A percentile compares a stretch with the other conserved stretches of the same genome.
Evolutionary conservation across 2,797 vertebrate genomes (phyloP).

Genomic region (Chloroceryle inda): DNA sequence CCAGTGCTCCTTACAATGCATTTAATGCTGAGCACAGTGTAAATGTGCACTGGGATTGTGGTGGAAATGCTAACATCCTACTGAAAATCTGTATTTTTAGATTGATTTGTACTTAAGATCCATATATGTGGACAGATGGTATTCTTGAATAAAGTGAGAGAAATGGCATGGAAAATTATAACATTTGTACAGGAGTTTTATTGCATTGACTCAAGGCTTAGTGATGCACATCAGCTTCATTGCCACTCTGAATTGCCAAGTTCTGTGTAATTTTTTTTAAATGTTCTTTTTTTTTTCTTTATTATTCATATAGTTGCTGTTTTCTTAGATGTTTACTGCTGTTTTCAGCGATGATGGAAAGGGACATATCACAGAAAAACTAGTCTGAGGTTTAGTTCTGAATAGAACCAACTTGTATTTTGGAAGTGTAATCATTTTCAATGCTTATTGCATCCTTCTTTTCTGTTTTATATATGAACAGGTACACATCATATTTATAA

Average conservation of each 20-base stretch:
- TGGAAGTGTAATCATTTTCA: not conserved
- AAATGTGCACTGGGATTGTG: not conserved
- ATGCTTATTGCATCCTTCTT: not conserved
- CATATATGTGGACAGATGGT: not conserved
- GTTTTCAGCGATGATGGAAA: not conserved
- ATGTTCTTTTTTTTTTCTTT: not conserved
- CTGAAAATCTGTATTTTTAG: not conserved
- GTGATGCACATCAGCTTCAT: not conserved
- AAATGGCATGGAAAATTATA: not conserved
- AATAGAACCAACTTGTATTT: not conserved
- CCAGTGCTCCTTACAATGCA: not conserved
- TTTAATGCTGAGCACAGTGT: not conserved
- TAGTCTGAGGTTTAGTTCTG: not conserved
- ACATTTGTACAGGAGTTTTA: not conserved
- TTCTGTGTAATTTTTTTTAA: not conserved
- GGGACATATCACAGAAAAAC: not conserved
- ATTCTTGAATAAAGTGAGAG: not conserved
- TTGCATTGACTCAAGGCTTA: not conserved
- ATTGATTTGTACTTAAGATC: not conserved
- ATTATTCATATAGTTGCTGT: not conserved
- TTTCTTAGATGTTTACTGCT: not conserved
- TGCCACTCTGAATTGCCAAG: not conserved
- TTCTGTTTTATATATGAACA: not conserved
- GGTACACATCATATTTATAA: not conserved
- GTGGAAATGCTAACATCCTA: not conserved